Percentiles rank a stretch among this genome's conserved stretches.
Conservation (phyloP, 2,888 invertebrate species). For the Drosophila borborema region DNA sequence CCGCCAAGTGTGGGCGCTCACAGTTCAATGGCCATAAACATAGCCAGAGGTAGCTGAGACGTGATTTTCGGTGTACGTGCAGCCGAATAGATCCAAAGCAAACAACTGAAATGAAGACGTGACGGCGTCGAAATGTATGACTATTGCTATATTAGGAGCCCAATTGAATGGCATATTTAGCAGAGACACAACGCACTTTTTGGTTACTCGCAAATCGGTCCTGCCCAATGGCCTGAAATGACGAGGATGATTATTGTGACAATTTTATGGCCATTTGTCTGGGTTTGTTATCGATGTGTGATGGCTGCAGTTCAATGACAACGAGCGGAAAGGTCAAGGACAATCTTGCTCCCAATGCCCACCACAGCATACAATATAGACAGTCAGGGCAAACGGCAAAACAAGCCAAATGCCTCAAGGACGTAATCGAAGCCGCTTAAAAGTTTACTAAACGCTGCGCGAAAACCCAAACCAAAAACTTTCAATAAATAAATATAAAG, state of each 20-base stretch:
- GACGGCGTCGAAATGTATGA: constrained; percentile 49
- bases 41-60: constrained; percentile 45
- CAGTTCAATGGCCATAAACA: constrained; percentile 56
- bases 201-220: constrained; percentile 28
- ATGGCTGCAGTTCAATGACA: constrained; percentile 53
- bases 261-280: constrained; percentile 74
- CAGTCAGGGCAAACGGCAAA: constrained; percentile 13
- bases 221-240: constrained; percentile 67
- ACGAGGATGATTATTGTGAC: constrained; percentile 59
- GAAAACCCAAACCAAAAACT: constrained; percentile 36
- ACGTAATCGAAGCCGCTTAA: constrained; percentile 62
- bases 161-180: constrained; percentile 46
- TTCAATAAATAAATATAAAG: constrained; percentile 58
- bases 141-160: constrained; percentile 63
- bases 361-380: not conserved
- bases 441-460: constrained; percentile 53
- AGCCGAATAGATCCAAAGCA: constrained; percentile 38
- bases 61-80: constrained; percentile 55
- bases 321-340: constrained; percentile 63
- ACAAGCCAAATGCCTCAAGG: constrained; percentile 53
- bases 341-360: constrained; percentile 6
- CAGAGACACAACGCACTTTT: constrained; percentile 37
- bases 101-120: constrained; percentile 51
- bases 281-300: constrained; percentile 21
- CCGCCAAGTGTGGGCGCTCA: constrained; percentile 19